Percentiles rank a stretch among this genome's conserved stretches.
Conservation (phyloP, 2,888 invertebrate genomes). For the Pseudococcus jackbeardsleyi region DNA sequence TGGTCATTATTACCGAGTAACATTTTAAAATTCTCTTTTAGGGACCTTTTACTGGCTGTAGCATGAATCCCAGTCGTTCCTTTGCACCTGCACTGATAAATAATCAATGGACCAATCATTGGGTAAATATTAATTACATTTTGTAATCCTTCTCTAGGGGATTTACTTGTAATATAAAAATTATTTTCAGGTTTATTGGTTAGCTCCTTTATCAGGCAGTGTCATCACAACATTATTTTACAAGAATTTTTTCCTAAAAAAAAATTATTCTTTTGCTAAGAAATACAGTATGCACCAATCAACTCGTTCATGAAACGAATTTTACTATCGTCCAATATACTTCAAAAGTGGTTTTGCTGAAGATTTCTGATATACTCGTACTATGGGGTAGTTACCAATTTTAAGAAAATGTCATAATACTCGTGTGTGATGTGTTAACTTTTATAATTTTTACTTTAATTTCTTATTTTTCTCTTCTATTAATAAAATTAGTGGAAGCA, state of each 20-base stretch:
- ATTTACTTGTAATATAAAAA: background rate
- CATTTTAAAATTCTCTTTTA: constrained; percentile 69
- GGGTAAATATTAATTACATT: constrained; percentile 72
- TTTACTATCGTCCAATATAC: no score
- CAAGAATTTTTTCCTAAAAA: constrained; percentile 59
- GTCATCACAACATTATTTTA: constrained; percentile 63
- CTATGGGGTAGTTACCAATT: background rate
- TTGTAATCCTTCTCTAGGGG: background rate
- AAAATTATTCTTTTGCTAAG: background rate
- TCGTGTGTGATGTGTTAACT: background rate
- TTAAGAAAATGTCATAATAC: background rate
- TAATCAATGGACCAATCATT: constrained; percentile 77
- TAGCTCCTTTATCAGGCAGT: constrained; percentile 63
- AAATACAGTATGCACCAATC: background rate
- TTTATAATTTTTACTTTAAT: background rate
- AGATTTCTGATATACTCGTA: background rate
- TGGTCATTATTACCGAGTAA: background rate
- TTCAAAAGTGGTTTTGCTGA: no score
- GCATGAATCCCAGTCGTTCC: constrained; percentile 81
- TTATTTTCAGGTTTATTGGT: constrained; percentile 65
- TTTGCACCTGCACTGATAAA: constrained; percentile 82
- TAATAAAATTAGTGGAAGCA: background rate
- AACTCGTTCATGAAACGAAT: background rate
- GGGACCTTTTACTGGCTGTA: constrained; percentile 81
- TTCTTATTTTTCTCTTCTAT: background rate